These are phyloP conservation scores for Sebastiscus tertius DNA, from an alignment of 2,797 vertebrate genomes.

Conservation along the genomic window DNA sequence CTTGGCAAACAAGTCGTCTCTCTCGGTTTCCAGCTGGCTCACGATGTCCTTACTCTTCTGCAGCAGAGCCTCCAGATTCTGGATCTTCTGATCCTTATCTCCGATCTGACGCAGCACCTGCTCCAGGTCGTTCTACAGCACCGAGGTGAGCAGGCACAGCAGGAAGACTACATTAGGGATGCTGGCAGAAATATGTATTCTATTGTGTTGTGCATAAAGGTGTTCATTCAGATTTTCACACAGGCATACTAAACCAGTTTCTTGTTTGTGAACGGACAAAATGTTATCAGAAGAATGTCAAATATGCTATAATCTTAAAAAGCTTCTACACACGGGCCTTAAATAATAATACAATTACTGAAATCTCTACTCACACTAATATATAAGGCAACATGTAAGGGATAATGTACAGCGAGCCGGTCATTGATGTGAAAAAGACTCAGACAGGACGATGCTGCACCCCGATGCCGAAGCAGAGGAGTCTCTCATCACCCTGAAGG, in stretches of 20 bases:
- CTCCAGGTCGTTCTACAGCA: constrained; percentile 93
- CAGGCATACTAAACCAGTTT: neutral
- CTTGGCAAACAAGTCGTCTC: constrained; percentile 96
- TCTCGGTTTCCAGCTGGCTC: constrained; percentile 92
- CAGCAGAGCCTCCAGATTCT: constrained; percentile 97
- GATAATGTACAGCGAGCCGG: too few species aligned
- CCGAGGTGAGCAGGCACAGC: neutral
- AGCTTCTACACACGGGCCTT: neutral
- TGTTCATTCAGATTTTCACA: neutral
- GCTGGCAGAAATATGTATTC: neutral
- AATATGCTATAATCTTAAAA: neutral
- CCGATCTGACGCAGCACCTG: constrained; percentile 98
- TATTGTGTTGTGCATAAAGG: neutral
- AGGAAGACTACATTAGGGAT: neutral
- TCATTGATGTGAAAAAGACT: neutral
- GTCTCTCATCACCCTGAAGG: too few species aligned
- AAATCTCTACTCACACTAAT: neutral
- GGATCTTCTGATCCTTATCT: constrained; percentile 99
- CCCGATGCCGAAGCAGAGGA: too few species aligned
- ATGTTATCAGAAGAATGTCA: neutral
- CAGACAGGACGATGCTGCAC: too few species aligned
- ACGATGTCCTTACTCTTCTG: constrained; percentile 97
- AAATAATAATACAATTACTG: neutral
- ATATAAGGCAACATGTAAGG: neutral
- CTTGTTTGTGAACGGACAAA: neutral